Percentiles rank a stretch among this genome's conserved stretches.
Evolutionary conservation across 1,140 invertebrate genomes (phyloP).

Genomic region (Drosophila ironensis): DNA sequence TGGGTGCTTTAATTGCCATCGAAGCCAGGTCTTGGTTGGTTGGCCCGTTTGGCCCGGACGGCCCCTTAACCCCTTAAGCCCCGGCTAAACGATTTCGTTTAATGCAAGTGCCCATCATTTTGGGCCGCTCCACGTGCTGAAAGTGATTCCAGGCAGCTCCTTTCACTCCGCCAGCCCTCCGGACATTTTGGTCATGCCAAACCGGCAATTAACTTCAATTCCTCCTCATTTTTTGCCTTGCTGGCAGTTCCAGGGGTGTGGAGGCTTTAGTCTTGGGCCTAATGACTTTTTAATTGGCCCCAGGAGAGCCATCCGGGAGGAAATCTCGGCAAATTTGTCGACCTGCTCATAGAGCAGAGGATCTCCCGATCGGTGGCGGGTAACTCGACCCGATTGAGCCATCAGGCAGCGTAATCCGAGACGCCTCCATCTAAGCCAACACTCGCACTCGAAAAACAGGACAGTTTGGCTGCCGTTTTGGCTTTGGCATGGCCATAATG

Average conservation of each 20-base stretch:
- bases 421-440: slow-evolving; percentile 48
- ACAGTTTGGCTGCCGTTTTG: slow-evolving; percentile 3
- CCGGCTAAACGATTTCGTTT: slow-evolving; percentile 74
- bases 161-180: slow-evolving; percentile 18
- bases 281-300: slow-evolving; percentile 76
- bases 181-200: slow-evolving; percentile 69
- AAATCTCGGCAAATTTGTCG: slow-evolving; percentile 29
- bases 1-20: slow-evolving; percentile 65
- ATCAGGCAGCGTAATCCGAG: slow-evolving; percentile 60
- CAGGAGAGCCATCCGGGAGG: slow-evolving; percentile 1
- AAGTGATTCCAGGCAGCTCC: slow-evolving; percentile 54
- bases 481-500: slow-evolving; percentile 34
- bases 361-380: not conserved
- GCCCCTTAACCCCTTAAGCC: not conserved
- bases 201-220: slow-evolving; percentile 65
- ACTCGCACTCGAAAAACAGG: slow-evolving; percentile 42
- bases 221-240: not conserved
- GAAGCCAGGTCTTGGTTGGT: slow-evolving; percentile 5
- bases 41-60: not conserved
- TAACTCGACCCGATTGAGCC: slow-evolving; percentile 64
- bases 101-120: slow-evolving; percentile 79
- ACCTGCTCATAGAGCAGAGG: slow-evolving; percentile 14
- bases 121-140: slow-evolving; percentile 65
- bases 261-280: slow-evolving; percentile 28
- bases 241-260: not conserved